Base-by-base conservation (phyloP, 2,888 invertebrate species). In the Emesis russula region DNA sequence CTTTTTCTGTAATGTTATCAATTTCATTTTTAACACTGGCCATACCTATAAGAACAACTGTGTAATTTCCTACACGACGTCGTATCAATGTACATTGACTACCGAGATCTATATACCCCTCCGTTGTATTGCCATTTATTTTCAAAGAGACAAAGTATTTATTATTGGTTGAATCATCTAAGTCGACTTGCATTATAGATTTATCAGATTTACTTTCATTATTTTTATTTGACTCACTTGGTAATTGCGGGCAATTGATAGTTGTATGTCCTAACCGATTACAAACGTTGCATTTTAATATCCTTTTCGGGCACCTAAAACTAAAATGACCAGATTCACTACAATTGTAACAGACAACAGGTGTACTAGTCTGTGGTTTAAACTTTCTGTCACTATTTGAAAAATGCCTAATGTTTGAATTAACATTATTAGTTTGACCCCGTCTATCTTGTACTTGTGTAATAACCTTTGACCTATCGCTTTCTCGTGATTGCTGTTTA, bases 401-500 rank as follows among this genome's bases (percentile, higher is more conserved):
- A 3, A 38, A 36, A 38, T 75, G 25, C 25, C 70, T 76, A 48
- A 11, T 6, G 7, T 53, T 18, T 18, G 31, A 53, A 44, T 44
- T 76, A 36, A 3, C 13, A 48, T 41, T 18, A 3, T 11, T n/a
- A 41, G 33, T 66, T 41, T 15, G 75, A 31, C 4, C 36, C 15
- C 48, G 15, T 31, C 48, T 82, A 66, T 82, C 68, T 53, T 13
- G 38, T 2, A n/a, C n/a, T 25, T 25, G 25, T 25, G 25, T 25
- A 25, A 1, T 53, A 44, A 44, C 6, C n/a, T 48, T 73, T 18
- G 25, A 6, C 44, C 11, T 41, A 58, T 88, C 83, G n/a, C 78
- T 80, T 58, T 87, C 86, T 3, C 78, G 71, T 66, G 83, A 79
- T 48, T 86, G 85, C 15, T 81, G 87, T 80, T 44, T 87, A 68